Conservation (phyloP, 2,797 vertebrate genomes). For the Poecile montanus region DNA sequence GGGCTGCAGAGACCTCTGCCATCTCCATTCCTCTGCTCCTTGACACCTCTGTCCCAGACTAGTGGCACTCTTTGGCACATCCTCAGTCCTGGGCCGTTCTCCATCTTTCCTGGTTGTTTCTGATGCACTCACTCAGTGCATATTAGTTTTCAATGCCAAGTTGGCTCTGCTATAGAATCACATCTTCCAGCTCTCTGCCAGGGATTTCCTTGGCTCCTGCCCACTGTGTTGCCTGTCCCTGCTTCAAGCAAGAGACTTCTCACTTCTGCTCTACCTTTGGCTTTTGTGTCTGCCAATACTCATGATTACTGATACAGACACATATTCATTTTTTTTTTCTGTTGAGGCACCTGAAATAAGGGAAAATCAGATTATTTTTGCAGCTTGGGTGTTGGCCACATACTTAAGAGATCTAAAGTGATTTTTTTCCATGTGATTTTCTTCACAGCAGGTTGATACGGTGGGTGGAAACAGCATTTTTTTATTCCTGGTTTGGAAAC, state of each 20-base stretch:
- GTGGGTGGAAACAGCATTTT: constrained; percentile 10
- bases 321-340: accelerated
- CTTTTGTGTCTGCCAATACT: not conserved
- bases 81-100: not conserved
- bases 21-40: not conserved
- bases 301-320: not conserved
- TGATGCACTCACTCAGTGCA: not conserved
- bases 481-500: not conserved
- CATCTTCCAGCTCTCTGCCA: not conserved
- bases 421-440: not conserved
- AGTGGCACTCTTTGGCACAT: not conserved
- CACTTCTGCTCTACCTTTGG: not conserved
- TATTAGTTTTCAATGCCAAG: not conserved
- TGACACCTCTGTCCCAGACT: not conserved
- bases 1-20: not conserved
- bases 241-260: not conserved
- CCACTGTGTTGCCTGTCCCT: not conserved
- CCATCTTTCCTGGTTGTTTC: not conserved
- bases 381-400: not conserved
- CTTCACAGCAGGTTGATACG: not conserved
- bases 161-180: not conserved
- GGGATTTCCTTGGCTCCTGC: not conserved
- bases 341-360: not conserved
- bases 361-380: not conserved
- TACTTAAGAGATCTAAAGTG: not conserved